Percentiles rank a stretch among this genome's conserved stretches.
Evolutionary conservation across 2,888 invertebrate species (phyloP).

Genomic region (Patella depressa): DNA sequence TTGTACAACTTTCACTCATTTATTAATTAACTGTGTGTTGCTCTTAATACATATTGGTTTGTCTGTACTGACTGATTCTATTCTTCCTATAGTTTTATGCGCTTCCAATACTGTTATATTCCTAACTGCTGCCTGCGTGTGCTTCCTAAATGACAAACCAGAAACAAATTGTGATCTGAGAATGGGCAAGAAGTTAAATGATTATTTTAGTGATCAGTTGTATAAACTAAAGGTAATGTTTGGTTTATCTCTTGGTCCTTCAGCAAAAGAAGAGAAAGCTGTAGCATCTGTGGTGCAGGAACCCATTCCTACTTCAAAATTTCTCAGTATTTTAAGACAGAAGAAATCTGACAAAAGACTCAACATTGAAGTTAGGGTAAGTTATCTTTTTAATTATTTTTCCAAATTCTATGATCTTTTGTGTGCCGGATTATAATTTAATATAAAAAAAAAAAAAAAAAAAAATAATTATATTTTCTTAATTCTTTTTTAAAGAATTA

Average conservation of each 20-base stretch:
- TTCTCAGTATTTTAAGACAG: slow-evolving; percentile 51
- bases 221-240: slow-evolving; percentile 47
- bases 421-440: background rate
- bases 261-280: slow-evolving; percentile 60
- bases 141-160: too few relatives aligned
- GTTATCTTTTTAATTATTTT: slow-evolving; percentile 15
- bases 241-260: slow-evolving; percentile 48
- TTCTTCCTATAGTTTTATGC: too few relatives aligned
- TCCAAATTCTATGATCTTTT: background rate
- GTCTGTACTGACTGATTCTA: too few relatives aligned
- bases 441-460: too few relatives aligned
- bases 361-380: slow-evolving; percentile 60
- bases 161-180: background rate
- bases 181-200: slow-evolving; percentile 48
- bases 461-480: too few relatives aligned
- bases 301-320: slow-evolving; percentile 53
- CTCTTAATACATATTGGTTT: too few relatives aligned
- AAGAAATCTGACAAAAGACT: slow-evolving; percentile 55
- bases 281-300: slow-evolving; percentile 54
- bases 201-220: slow-evolving; percentile 41
- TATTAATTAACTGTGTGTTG: background rate
- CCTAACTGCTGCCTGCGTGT: too few relatives aligned
- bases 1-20: background rate
- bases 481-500: too few relatives aligned
- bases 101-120: too few relatives aligned